Evolutionary conservation across 2,113 vertebrate species (phyloP).

Genomic region (Lasiurus cinereus): DNA sequence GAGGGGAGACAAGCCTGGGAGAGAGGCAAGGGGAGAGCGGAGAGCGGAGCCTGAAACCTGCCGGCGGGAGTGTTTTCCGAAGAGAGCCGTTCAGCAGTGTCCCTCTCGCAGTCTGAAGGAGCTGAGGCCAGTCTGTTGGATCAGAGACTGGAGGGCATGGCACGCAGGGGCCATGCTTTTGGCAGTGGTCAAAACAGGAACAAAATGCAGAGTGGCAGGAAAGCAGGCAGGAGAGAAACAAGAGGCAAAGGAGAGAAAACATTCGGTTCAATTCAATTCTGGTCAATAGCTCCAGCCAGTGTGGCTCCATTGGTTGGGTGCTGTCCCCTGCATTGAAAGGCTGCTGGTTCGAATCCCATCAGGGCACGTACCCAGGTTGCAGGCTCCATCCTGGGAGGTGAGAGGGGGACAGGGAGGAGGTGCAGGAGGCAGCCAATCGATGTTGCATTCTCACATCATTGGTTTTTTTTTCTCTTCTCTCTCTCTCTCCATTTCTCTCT

Average conservation of each 20-base stretch:
- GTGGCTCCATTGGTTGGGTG: background rate
- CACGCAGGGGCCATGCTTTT: background rate
- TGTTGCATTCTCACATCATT: background rate
- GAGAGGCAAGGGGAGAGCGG: background rate
- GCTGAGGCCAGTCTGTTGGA: background rate
- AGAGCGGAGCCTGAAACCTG: background rate
- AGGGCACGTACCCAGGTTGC: background rate
- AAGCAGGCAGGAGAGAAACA: background rate
- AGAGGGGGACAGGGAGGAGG: too few relatives aligned
- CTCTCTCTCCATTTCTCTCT: too few relatives aligned
- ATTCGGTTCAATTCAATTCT: background rate
- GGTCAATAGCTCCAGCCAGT: background rate
- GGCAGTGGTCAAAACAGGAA: background rate
- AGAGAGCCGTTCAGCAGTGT: fast-evolving
- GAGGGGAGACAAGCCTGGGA: background rate
- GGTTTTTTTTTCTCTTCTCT: too few relatives aligned
- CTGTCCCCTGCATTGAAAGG: background rate
- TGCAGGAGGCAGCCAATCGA: background rate
- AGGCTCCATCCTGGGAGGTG: background rate
- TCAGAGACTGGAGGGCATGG: background rate
- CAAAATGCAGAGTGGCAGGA: background rate
- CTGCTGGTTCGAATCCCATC: background rate
- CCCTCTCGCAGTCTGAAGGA: background rate
- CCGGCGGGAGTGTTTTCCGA: fast-evolving
- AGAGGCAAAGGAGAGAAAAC: background rate